Base-by-base conservation (phyloP, 2,888 invertebrate species). In the Drosophila ezoana region DNA sequence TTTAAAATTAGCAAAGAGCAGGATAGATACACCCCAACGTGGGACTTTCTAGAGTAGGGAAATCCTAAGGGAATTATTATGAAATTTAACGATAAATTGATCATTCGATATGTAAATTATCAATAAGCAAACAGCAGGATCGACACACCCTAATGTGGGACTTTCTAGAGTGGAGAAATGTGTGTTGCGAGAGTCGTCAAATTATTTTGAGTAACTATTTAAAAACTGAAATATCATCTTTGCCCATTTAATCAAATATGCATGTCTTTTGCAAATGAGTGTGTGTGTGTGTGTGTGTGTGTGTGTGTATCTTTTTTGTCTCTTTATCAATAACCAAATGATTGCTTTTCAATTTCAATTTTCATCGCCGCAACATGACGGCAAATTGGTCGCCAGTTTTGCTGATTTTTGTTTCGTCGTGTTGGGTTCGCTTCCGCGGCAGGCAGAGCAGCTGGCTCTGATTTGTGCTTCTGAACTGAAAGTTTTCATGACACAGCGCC, bases 311-410 rank as follows among this genome's bases (percentile, higher is more conserved):
- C 1, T 33, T 37, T 16, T 13, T 41, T 52, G 32, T 43, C 45
- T 52, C 20, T 67, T 64, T 85, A 81, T 66, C 79, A 83, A 88
- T 88, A 81, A 81, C 64, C 45, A 72, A 70, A 75, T 85, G 65
- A 82, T 78, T 75, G 60, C 44, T 48, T 75, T 67, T 72, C 88
- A 71, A 82, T 85, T 28, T 28, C 28, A 28, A 79, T 71, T 82
- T 88, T 69, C 66, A 54, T 63, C 45, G 64, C 44, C 53, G 58
- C 60, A 77, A 70, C 70, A 83, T 73, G 82, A 85, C 75, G 18
- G 45, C 63, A 68, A 78, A 81, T 85, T 79, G 66, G 74, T 57
- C 54, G 14, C 48, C 6, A 49, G 52, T 43, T 41, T 20, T 43
- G 18, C 38, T 60, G 37, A 49, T 53, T 38, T 37, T 32, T 13